Base-by-base conservation (phyloP, 1,140 invertebrate genomes). In the Andrena cerasifolii region DNA sequence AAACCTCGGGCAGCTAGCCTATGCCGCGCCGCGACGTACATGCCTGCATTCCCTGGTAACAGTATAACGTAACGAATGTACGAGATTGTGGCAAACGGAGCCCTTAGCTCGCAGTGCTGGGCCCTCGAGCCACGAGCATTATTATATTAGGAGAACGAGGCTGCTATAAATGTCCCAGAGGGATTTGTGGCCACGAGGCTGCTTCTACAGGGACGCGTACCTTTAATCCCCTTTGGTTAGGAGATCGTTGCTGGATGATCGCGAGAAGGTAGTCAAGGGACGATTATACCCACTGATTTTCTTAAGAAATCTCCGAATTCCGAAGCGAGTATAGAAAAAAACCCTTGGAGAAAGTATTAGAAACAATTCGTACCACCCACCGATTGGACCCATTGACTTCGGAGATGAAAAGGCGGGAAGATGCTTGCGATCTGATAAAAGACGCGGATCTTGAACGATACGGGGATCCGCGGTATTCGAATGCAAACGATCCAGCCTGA, bases 61-160 rank as follows among this genome's bases (percentile, higher is more conserved):
- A 31, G 24, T 36, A 28, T 12, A 47, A 40, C 36, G 49, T 43
- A 65, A 65, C 28, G 33, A 75, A 75, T 54, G 72, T 45, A 54
- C 49, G 16, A 33, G 56, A 72, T 51, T 54, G 26, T 7, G 28
- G 61, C 28, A 31, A 65, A 56, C 49, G 36, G 45, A 74, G 66
- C 26, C 33, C 72, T 54, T 43, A 43, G 43, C 33, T n/a, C 31
- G 24, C 5, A 12, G 26, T 21, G 18, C 8, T 14, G 12, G 16
- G 21, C 26, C 7, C 49, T 18, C 0, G 14, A n/a, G 10, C 47
- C 6, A 26, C 10, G 24, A 18, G 28, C 59, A 43, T 40, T 74
- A 53, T 43, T 43, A 31, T 51, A 51, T 31, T 6, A 16, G 53
- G 49, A 3, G 21, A 40, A 62, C 24, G 18, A 24, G 18, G 26